These are phyloP conservation scores for Strix aluco DNA, from an alignment of 2,113 vertebrate species.

Conservation along the genomic window DNA sequence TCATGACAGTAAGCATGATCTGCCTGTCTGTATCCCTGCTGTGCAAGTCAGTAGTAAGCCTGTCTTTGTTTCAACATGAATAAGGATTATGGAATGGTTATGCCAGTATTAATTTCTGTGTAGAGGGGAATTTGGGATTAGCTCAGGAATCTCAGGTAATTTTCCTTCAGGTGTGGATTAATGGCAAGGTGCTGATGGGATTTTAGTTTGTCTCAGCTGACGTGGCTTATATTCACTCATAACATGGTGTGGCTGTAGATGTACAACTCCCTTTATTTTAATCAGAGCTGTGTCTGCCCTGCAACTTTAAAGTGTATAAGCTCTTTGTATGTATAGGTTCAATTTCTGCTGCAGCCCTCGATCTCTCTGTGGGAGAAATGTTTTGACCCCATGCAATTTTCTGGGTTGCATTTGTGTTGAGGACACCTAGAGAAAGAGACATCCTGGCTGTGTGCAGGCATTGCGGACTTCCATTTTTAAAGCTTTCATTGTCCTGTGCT, in stretches of 20 bases:
- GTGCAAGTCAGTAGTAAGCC: not conserved
- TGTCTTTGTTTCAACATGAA: conserved; percentile 45
- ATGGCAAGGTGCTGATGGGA: not conserved
- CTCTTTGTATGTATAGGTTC: not conserved
- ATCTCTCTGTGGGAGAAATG: not conserved
- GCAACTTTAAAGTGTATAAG: not conserved
- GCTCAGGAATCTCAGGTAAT: not conserved
- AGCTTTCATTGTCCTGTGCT: not conserved
- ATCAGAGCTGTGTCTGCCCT: not conserved
- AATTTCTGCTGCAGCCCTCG: not conserved
- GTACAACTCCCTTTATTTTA: not conserved
- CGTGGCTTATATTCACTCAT: not conserved
- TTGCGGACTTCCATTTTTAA: not conserved
- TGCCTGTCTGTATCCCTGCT: not conserved
- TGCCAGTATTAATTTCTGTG: conserved; percentile 2
- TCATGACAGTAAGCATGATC: not conserved
- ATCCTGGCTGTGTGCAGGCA: not conserved
- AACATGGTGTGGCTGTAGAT: not conserved
- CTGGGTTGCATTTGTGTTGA: not conserved
- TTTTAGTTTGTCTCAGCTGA: conserved; percentile 8
- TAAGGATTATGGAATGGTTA: not conserved
- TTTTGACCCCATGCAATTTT: not conserved
- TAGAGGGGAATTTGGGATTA: conserved; percentile 8
- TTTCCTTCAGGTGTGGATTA: conserved; percentile 29
- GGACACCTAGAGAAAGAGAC: not conserved